Evolutionary conservation across 2,888 invertebrate species (phyloP).

Genomic region (Liopterus haemorrhoidalis): DNA sequence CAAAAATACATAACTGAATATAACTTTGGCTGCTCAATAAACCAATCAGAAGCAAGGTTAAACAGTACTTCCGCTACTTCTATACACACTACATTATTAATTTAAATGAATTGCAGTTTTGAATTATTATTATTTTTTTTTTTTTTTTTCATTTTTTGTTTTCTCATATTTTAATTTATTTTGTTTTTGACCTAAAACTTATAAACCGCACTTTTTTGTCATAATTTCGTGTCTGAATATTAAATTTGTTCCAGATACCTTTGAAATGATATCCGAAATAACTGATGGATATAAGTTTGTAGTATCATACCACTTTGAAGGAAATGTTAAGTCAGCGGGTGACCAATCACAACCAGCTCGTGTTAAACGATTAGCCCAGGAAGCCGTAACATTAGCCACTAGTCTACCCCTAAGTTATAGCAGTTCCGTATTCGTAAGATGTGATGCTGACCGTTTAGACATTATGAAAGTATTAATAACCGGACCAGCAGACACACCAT

Average conservation of each 20-base stretch:
- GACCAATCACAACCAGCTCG: constrained; percentile 81
- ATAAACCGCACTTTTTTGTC: no score
- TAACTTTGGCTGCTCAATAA: no score
- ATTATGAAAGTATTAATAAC: constrained; percentile 95
- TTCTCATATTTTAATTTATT: no score
- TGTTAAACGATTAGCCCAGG: constrained; percentile 88
- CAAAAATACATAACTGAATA: no score
- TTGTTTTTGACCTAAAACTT: no score
- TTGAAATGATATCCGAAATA: constrained; percentile 83
- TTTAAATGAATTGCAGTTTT: no score
- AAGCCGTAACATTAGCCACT: constrained; percentile 88
- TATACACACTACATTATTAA: no score
- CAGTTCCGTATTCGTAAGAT: constrained; percentile 91
- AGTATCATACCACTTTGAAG: constrained; percentile 85
- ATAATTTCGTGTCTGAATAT: no score
- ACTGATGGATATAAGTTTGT: constrained; percentile 72
- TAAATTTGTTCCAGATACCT: constrained; percentile 80
- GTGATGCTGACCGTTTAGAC: constrained; percentile 88
- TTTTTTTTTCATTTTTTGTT: no score
- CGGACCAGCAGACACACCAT: constrained; percentile 86
- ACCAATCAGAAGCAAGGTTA: no score
- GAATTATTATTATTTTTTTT: no score
- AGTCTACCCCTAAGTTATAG: constrained; percentile 87
- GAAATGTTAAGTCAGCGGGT: constrained; percentile 77
- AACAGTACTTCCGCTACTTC: no score